Conservation (phyloP, 1,140 invertebrate species). For the Littorina saxatilis region DNA sequence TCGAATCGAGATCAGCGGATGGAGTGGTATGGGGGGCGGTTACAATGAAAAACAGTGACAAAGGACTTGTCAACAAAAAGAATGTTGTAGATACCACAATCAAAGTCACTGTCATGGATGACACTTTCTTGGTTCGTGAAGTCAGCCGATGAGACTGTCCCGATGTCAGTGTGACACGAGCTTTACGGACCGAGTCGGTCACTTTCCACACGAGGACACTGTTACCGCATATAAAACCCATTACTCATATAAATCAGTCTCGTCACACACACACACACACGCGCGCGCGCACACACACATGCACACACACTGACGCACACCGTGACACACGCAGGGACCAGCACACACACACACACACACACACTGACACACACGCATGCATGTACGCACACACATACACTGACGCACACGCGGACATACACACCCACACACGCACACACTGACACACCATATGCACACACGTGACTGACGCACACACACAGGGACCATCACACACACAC, state of each 20-base stretch:
- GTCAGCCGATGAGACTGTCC: background rate
- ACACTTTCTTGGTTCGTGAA: background rate
- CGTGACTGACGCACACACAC: no score
- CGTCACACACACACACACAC: no score
- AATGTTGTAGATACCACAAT: background rate
- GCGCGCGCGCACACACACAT: background rate
- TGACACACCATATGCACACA: background rate
- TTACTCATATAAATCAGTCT: background rate
- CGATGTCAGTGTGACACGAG: background rate
- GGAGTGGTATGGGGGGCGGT: no score
- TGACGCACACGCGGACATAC: background rate
- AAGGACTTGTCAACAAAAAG: background rate
- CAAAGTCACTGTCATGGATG: no score
- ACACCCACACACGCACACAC: background rate
- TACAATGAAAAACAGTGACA: no score
- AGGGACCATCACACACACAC: no score
- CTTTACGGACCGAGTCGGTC: background rate
- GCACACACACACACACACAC: background rate
- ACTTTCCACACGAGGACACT: no score
- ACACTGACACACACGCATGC: background rate
- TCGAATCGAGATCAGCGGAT: no score
- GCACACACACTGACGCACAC: conserved; percentile 24
- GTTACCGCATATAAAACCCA: background rate
- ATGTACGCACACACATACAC: background rate
- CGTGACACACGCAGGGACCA: background rate